A percentile compares a stretch with the other conserved stretches of the same genome.
phyloP scores from a whole-genome alignment of 2,113 vertebrate species.

The Prunella himalayana region DNA sequence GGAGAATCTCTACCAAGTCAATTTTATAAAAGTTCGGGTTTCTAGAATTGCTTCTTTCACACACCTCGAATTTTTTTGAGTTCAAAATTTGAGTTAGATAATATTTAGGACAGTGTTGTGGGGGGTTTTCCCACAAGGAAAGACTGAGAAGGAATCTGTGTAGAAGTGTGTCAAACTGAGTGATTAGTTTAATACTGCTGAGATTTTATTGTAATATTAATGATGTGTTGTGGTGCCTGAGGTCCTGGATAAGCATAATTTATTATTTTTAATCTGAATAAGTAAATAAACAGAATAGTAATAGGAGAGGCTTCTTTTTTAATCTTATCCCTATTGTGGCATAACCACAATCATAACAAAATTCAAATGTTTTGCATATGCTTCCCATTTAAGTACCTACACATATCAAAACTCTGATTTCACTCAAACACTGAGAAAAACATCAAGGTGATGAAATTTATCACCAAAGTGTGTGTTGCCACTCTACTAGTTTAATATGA shows the following conservation, averaged over 20 bases:
- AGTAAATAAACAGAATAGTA: slow-evolving; percentile 5
- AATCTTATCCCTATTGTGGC: not conserved
- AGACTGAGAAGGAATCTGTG: not conserved
- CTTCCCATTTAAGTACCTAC: not conserved
- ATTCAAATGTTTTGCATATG: not conserved
- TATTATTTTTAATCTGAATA: slow-evolving; percentile 25
- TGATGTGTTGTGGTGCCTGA: not conserved
- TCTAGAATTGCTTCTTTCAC: not conserved
- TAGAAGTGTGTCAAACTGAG: slow-evolving; percentile 11
- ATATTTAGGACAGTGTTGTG: not conserved
- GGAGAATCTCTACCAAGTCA: not conserved
- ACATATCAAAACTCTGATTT: not conserved
- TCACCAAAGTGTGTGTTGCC: not conserved
- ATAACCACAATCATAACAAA: not conserved
- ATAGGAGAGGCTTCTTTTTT: not conserved
- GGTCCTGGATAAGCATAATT: not conserved
- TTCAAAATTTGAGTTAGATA: not conserved
- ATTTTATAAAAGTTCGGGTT: not conserved
- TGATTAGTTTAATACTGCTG: slow-evolving; percentile 46
- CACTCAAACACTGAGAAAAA: not conserved
- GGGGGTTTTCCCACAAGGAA: not conserved
- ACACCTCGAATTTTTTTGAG: not conserved
- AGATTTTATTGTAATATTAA: slow-evolving; percentile 32
- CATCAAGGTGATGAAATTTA: not conserved
- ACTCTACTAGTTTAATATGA: not conserved